Evolutionary conservation across 1,140 invertebrate genomes (phyloP).

Genomic region (Sarcophaga peregrina): DNA sequence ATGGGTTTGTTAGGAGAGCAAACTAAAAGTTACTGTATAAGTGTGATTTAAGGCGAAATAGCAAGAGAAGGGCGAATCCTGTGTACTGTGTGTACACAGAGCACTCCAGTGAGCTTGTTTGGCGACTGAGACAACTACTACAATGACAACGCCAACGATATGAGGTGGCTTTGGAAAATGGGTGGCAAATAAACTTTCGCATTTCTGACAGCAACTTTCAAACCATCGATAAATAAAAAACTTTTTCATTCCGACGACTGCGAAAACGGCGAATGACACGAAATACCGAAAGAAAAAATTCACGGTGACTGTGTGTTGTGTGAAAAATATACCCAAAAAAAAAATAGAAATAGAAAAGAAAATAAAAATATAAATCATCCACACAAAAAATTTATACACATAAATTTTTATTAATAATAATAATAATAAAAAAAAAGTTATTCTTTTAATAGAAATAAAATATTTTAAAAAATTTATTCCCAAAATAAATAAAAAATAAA

Average conservation of each 20-base stretch:
- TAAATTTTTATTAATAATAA: no score
- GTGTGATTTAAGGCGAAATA: slow-evolving; percentile 29
- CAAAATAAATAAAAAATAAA: no score
- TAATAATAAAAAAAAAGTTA: no score
- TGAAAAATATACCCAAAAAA: background rate
- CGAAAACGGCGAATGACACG: slow-evolving; percentile 59
- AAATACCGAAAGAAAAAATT: slow-evolving; percentile 50
- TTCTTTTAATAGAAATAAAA: no score
- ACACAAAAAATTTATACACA: no score
- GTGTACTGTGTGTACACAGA: background rate
- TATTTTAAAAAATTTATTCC: no score
- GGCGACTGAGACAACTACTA: slow-evolving; percentile 36
- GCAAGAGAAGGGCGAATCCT: slow-evolving; percentile 33
- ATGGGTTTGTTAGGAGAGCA: background rate
- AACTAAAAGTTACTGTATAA: background rate
- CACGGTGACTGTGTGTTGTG: slow-evolving; percentile 28
- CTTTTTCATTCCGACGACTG: slow-evolving; percentile 66
- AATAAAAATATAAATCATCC: background rate
- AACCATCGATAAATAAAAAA: slow-evolving; percentile 64
- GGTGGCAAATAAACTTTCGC: slow-evolving; percentile 50
- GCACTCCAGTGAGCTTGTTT: background rate
- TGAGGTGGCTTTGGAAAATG: slow-evolving; percentile 32
- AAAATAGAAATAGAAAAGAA: slow-evolving; percentile 28
- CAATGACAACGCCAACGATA: slow-evolving; percentile 44
- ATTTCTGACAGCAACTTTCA: slow-evolving; percentile 49